phyloP scores from a whole-genome alignment of 2,797 vertebrate species.

The Morus bassanus region DNA sequence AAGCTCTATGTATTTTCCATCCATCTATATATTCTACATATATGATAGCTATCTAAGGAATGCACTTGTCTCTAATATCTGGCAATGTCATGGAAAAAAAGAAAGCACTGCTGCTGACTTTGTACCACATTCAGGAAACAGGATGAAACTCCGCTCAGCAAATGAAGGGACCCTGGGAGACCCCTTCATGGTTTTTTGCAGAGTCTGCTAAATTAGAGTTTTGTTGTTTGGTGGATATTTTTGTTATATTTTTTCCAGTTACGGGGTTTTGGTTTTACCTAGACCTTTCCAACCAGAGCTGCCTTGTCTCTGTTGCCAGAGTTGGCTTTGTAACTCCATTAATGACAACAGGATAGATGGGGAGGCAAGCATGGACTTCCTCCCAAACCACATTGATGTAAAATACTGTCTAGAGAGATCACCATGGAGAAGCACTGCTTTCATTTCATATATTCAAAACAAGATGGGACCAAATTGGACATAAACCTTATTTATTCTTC shows the following conservation, averaged over 20 bases:
- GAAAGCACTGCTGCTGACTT: neutral
- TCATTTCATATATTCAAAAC: constrained; percentile 2
- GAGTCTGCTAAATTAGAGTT: neutral
- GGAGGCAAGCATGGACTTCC: neutral
- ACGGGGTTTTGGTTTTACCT: neutral
- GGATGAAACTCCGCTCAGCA: neutral
- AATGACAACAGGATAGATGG: neutral
- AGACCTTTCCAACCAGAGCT: neutral
- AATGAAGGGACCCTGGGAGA: neutral
- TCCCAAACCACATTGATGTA: neutral
- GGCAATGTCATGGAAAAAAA: neutral
- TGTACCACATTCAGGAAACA: neutral
- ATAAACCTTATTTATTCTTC: constrained; percentile 9
- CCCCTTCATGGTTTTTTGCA: neutral
- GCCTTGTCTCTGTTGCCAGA: neutral
- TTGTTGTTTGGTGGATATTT: neutral
- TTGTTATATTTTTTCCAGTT: neutral
- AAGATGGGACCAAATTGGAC: neutral
- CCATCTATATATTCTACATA: neutral
- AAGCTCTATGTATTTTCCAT: neutral
- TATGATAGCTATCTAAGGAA: neutral
- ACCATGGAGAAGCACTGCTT: neutral
- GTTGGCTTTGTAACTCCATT: neutral
- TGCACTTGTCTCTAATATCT: neutral
- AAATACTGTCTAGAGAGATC: neutral